Evolutionary conservation across 2,113 vertebrate species (phyloP).

Genomic region (Gobius niger): DNA sequence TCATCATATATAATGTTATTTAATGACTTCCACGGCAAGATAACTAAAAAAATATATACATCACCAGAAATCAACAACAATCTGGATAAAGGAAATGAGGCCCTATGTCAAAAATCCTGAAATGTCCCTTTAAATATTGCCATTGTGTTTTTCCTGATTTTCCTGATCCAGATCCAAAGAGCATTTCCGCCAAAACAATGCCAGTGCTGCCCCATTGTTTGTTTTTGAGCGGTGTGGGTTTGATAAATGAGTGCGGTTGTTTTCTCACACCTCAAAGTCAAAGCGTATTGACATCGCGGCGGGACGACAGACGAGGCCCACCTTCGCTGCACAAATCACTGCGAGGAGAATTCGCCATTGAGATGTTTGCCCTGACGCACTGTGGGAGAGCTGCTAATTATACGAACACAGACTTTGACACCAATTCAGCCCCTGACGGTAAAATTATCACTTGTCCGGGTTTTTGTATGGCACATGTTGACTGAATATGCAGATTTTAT

Average conservation of each 20-base stretch:
- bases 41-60: too few relatives aligned
- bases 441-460: conserved; percentile 1
- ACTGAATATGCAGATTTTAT: neutral
- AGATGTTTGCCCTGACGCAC: neutral
- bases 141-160: too few relatives aligned
- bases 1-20: too few relatives aligned
- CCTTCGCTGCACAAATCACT: neutral
- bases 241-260: conserved; percentile 9
- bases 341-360: neutral
- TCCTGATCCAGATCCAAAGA: too few relatives aligned
- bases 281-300: conserved; percentile 7
- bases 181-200: too few relatives aligned
- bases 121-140: too few relatives aligned
- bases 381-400: neutral
- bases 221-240: neutral
- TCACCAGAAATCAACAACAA: too few relatives aligned
- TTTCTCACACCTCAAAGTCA: conserved; percentile 11
- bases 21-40: too few relatives aligned
- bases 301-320: neutral
- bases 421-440: neutral
- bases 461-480: neutral
- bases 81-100: too few relatives aligned
- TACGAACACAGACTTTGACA: conserved; percentile 7
- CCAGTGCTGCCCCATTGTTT: neutral
- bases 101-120: too few relatives aligned